A percentile compares a stretch with the other conserved stretches of the same genome.
phyloP scores from a whole-genome alignment of 37 sponge, comb jelly and placozoan species.

The Amphimedon queenslandica region DNA sequence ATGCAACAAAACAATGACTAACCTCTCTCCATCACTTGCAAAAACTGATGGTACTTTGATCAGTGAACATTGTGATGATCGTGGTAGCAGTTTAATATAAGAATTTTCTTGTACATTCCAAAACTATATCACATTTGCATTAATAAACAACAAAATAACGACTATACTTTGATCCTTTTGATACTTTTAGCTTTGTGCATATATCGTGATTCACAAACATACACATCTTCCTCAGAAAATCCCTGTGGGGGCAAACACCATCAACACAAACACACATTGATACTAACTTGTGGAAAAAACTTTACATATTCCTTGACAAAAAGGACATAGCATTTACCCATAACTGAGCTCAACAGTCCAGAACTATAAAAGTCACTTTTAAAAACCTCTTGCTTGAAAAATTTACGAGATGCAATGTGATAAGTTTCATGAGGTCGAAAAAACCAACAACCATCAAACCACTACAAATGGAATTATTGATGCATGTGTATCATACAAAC shows the following conservation, averaged over 20 bases:
- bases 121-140: conserved; percentile 5
- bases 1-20: not conserved
- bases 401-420: conserved; percentile 74
- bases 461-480: conserved; percentile 23
- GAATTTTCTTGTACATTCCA: conserved; percentile 31
- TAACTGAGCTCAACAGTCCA: conserved; percentile 24
- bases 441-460: conserved; percentile 85
- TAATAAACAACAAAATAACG: not conserved
- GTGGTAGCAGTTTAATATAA: conserved; percentile 20
- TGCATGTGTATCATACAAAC: not conserved
- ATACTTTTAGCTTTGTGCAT: conserved; percentile 50
- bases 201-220: conserved; percentile 82
- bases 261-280: not conserved
- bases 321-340: conserved; percentile 61
- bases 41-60: conserved; percentile 69
- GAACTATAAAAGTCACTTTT: conserved; percentile 70
- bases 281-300: conserved; percentile 42
- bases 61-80: conserved; percentile 26
- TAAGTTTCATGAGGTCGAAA: conserved; percentile 85
- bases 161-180: conserved; percentile 72
- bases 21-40: not conserved
- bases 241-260: conserved; percentile 13
- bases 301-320: conserved; percentile 62
- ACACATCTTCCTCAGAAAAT: conserved; percentile 70
- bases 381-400: conserved; percentile 84